Base-by-base conservation (phyloP, 2,113 vertebrate genomes). In the Micronycteris hirsuta region DNA sequence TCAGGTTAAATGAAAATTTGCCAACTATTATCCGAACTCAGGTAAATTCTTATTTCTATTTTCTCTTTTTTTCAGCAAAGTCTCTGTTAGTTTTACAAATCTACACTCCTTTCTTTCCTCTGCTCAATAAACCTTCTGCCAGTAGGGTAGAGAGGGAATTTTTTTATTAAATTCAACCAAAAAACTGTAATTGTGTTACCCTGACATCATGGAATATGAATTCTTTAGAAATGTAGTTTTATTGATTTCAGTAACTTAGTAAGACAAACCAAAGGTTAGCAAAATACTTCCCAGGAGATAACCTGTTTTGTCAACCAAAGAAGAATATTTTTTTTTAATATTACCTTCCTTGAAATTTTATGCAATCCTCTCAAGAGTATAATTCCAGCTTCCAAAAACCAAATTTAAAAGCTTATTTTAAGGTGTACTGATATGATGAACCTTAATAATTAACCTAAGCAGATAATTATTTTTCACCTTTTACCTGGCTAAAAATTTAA, bases 1-100 rank as follows among this genome's bases (percentile, higher is more conserved):
- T 96, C 90, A 84, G 16, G 52, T 73, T 92, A 92, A 94, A 94
- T 97, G 56, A 96, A 70, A 98, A 97, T 91, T 77, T 82, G 86
- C 86, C 86, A 91, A 47, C 95, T 97, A 94, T 2, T 38, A 90
- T 93, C 71, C 65, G 45, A 74, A 93, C 67, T 73, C 82, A 81
- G 89, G 77, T 76, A 2, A 97, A 94, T 94, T 97, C 13, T 86
- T 93, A 63, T 71, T 88, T 96, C 96, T 97, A 70, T 97, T 94
- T 33, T 95, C 87, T 91, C 31, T 95, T 77, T 89, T 94, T 80
- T 88, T 78, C 93, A 92, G 7, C 63, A 67, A 68, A 96, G 7
- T 68, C 41, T 81, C 11, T 73, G 78, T 78, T 88, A 93, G n/a
- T 54, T 88, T 54, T 86, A 74, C 13, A 77, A 63, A 14, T 63